These are phyloP conservation scores for Cebidichthys violaceus DNA, from an alignment of 2,113 vertebrate genomes.

Conservation along the genomic window DNA sequence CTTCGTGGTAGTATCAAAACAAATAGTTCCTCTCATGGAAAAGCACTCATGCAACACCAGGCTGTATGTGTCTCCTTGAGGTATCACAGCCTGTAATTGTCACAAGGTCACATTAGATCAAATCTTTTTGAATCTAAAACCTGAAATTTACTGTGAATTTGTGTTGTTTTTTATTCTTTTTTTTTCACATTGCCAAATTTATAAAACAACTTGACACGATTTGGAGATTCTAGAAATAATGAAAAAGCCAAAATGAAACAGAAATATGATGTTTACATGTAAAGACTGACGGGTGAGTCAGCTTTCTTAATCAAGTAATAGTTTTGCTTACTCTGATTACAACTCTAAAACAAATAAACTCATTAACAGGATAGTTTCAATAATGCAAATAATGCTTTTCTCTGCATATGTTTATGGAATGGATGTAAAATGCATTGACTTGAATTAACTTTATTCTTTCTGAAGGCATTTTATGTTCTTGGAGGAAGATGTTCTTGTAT, in stretches of 20 bases:
- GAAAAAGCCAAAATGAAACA: neutral
- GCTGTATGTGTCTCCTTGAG: neutral
- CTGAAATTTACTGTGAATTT: neutral
- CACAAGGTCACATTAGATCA: neutral
- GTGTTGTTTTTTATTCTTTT: too few species aligned
- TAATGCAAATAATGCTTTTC: neutral
- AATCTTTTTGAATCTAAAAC: neutral
- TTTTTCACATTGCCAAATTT: neutral
- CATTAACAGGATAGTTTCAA: neutral
- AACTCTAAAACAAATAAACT: neutral
- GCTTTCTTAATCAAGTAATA: neutral
- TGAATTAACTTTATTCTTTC: neutral
- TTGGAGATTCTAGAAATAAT: neutral
- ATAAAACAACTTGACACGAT: neutral
- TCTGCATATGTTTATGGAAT: neutral
- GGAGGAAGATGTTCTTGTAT: neutral
- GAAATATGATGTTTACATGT: neutral
- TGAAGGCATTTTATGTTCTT: neutral
- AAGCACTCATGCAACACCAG: neutral
- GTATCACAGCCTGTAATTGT: neutral
- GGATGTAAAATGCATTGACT: neutral
- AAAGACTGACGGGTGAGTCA: neutral
- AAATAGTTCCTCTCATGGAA: neutral
- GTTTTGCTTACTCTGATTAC: neutral
- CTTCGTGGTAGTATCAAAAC: neutral